Evolutionary conservation across 2,797 vertebrate species (phyloP), one percentile per base, ranked within the genome.

Genomic region (Lycodopsis pacificus): DNA sequence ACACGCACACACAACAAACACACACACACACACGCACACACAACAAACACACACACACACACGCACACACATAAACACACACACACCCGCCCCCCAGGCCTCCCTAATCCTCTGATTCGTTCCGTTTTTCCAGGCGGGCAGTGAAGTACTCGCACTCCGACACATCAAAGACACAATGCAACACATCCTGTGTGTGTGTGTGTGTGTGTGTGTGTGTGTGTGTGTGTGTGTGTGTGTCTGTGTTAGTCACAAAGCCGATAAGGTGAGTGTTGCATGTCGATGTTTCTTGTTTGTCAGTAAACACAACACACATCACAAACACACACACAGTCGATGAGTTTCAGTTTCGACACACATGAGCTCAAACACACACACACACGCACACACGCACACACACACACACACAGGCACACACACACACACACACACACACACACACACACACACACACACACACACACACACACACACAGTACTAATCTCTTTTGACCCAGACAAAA

Each of bases 101-200:
- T 82, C 65, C 30, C 32, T 83, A 84, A 90, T 89, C 81, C 84
- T 81, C 66, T 64, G 71, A 89, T 91, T 88, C 20, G 83, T 85
- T 90, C 63, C 74, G 53, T 85, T 89, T 90, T 77, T 79, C 58
- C 77, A 81, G 46, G 73, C 78, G 40, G 85, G 68, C 80, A 86
- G 72, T 48, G 77, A 86, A 90, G 80, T 67, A 68, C 80, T 84
- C 22, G 2, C 69, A 70, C 61, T 70, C 46, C 8, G 30, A 76
- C 80, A 85, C 82, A 88, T 87, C 84, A 91, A 88, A 91, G 75
- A 85, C 65, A 78, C 69, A 48, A 74, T 57, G 67, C 34, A 74
- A 40, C 58, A 70, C 81, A 76, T 71, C 34, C 64, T 66, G 19
- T 73, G 54, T 63, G 19, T n/a, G 32, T 57, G 51, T 51, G 48